A percentile compares a stretch with the other conserved stretches of the same genome.
Evolutionary conservation across 2,888 invertebrate genomes (phyloP).

Genomic region (Parascotia fuliginaria): DNA sequence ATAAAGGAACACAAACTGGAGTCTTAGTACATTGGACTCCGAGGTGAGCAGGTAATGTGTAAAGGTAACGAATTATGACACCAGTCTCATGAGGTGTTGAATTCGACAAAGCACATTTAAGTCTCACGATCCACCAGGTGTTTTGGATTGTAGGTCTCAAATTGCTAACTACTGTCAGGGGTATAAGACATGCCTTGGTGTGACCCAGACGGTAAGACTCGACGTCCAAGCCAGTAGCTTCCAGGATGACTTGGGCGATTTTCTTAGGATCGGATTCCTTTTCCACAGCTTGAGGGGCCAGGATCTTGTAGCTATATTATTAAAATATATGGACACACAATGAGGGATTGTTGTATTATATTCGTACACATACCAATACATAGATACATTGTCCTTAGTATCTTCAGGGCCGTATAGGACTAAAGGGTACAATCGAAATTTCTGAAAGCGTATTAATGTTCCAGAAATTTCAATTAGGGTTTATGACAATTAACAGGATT

Average conservation of each 20-base stretch:
- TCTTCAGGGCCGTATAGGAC: slow-evolving; percentile 21
- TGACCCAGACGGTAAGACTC: slow-evolving; percentile 98
- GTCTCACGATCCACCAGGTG: slow-evolving; percentile 58
- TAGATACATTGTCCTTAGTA: slow-evolving; percentile 42
- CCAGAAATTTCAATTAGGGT: slow-evolving; percentile 22
- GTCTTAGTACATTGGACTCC: slow-evolving; percentile 73
- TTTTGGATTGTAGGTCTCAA: slow-evolving; percentile 60
- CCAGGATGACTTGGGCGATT: slow-evolving; percentile 93
- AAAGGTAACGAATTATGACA: slow-evolving; percentile 61
- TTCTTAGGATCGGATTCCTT: slow-evolving; percentile 92
- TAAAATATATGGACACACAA: slow-evolving; percentile 78
- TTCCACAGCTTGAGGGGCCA: slow-evolving; percentile 95
- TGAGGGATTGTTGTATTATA: slow-evolving; percentile 59
- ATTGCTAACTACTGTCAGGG: slow-evolving; percentile 70
- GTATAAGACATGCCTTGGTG: slow-evolving; percentile 95
- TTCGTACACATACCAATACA: slow-evolving; percentile 39
- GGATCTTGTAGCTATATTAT: slow-evolving; percentile 97
- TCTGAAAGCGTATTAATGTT: slow-evolving; percentile 29
- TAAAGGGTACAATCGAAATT: slow-evolving; percentile 22
- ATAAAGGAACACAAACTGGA: slow-evolving; percentile 64
- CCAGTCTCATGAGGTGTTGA: slow-evolving; percentile 69
- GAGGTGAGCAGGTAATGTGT: slow-evolving; percentile 56
- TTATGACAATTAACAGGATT: slow-evolving; percentile 21
- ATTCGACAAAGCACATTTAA: slow-evolving; percentile 64
- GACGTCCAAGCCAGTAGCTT: slow-evolving; percentile 92